Base-by-base conservation (phyloP, 2,113 vertebrate species). In the Archilochus colubris region DNA sequence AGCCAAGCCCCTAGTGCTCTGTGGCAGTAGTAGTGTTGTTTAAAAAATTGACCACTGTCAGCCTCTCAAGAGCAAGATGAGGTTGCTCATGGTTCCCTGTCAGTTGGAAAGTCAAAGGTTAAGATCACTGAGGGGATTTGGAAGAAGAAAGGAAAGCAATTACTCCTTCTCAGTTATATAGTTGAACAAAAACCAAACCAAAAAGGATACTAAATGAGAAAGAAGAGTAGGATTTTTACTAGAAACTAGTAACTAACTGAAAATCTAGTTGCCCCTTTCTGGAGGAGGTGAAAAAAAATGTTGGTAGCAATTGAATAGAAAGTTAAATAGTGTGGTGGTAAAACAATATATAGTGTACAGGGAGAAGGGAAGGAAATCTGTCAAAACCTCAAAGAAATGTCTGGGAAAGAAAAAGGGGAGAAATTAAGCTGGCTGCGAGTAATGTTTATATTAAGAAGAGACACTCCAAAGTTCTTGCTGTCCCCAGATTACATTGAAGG, bases 391-490 rank as follows among this genome's bases (percentile, higher is more conserved):
- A 51, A 61, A 91, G 62, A 91, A 87, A 72, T 82, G 38, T 85
- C 76, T 88, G 64, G 21, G 55, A 24, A 6, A 13, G 36, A 73
- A 75, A 75, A 67, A 13, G 27, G 20, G 43, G 73, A 82, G 68
- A 78, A 78, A 80, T 88, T 82, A 72, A 79, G 77, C 57, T 96
- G 85, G 28, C 54, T 91, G 64, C 48, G 66, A 72, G 59, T 95
- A 92, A 94, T 82, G 62, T 96, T 89, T 38, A 38, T 38, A 6
- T 91, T 95, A 73, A 78, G 91, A 68, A 83, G 82, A 93, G 92
- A 92, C 88, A 94, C 78, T 74, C 63, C 84, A 82, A 89, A 97
- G 78, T 94, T 91, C 84, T 92, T 94, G 93, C 84, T 94, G 82
- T 70, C 91, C 84, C 77, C 63, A 66, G 84, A 91, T 92, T 89